These are phyloP conservation scores for Anolis apletophallus DNA, from an alignment of 2,797 vertebrate species.

Conservation along the genomic window DNA sequence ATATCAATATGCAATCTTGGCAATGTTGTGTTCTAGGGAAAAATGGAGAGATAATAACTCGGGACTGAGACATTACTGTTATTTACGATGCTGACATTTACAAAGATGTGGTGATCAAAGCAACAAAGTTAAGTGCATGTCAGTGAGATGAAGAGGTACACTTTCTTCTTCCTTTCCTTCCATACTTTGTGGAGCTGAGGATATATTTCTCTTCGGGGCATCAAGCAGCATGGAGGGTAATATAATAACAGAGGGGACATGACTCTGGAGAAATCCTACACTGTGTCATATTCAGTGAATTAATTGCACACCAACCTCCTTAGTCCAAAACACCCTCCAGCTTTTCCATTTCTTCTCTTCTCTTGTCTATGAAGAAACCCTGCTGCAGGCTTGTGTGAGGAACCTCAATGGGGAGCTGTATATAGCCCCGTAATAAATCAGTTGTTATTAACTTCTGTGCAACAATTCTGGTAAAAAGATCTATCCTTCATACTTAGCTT, in stretches of 20 bases:
- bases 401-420: not conserved
- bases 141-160: not conserved
- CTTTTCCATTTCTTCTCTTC: not conserved
- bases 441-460: not conserved
- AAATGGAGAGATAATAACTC: not conserved
- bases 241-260: not conserved
- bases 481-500: not conserved
- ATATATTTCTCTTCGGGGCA: not conserved
- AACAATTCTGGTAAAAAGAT: not conserved
- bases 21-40: conserved; percentile 11
- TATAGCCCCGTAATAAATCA: not conserved
- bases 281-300: not conserved
- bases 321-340: not conserved
- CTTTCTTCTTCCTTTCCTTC: not conserved
- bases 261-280: not conserved
- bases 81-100: conserved; percentile 41
- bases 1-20: not conserved
- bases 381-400: not conserved
- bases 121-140: conserved; percentile 11
- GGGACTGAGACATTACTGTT: not conserved
- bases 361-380: not conserved
- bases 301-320: not conserved
- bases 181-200: not conserved
- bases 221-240: not conserved
- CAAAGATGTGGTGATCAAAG: conserved; percentile 15